Base-by-base conservation (phyloP, 2,888 invertebrate species). In the Oxystoma pomonae region DNA sequence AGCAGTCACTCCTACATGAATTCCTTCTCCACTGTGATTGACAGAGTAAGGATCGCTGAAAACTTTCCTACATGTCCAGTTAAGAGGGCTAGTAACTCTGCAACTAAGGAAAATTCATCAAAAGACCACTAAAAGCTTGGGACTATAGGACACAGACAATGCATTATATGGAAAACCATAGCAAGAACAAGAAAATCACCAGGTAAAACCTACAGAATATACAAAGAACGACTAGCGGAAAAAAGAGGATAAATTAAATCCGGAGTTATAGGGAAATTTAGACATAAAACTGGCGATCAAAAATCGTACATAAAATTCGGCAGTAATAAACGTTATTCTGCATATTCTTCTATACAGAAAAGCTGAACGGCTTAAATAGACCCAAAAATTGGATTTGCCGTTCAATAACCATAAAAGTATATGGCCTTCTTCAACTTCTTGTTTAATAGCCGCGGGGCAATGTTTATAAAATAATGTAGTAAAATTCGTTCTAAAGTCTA, bases 341-440 rank as follows among this genome's bases (percentile, higher is more conserved):
- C 78, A 78, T 78, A 78, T 78, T 78, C 73, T 74, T 67, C 72
- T 69, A 35, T 71, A 70, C 69, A 71, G 71, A 72, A 68, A 70
- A 49, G 56, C 68, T 67, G 74, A 77, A 77, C 76, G 74, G 77
- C 78, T 79, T 78, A 78, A 80, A 79, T 78, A 78, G 78, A 78
- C 77, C 78, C 79, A 79, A 79, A 79, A 80, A 80, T 80, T 79
- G 80, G 80, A 80, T 80, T 78, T 75, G 77, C 76, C 76, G 78
- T 79, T 79, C 80, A 79, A 80, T 80, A 79, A 78, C 80, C 78
- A 79, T 79, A 80, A 79, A 80, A 80, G 77, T 78, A 79, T 79
- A 80, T 76, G 76, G 76, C 78, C 69, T 77, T 78, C 77, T 72
- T 76, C 76, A 79, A 78, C 77, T 78, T 77, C 78, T 77, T 77